phyloP scores from a whole-genome alignment of 2,113 vertebrate species.

The rat (Rattus norvegicus) region DNA sequence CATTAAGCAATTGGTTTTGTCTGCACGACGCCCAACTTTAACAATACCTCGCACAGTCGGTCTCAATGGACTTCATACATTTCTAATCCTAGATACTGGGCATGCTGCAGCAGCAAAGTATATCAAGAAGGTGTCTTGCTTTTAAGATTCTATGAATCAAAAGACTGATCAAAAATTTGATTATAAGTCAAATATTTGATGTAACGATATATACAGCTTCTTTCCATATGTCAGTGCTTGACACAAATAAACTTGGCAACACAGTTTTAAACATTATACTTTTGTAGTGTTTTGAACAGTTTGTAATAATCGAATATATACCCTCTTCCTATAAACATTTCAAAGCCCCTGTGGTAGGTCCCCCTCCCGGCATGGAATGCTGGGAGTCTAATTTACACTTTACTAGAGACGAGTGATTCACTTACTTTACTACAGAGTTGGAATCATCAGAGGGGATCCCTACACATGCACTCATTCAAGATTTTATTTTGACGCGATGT shows the following conservation, averaged over 20 bases:
- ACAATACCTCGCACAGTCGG: neutral
- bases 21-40: neutral
- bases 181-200: slow-evolving; percentile 6
- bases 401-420: neutral
- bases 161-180: slow-evolving; percentile 4
- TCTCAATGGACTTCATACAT: neutral
- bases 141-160: neutral
- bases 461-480: neutral
- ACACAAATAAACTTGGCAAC: neutral
- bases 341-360: neutral
- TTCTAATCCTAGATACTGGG: neutral
- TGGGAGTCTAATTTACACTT: neutral
- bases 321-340: neutral
- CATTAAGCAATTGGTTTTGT: neutral
- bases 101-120: slow-evolving; percentile 20
- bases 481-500: neutral
- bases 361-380: neutral
- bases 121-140: neutral
- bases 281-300: neutral
- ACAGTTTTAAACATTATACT: slow-evolving; percentile 30
- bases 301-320: neutral
- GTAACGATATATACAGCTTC: neutral
- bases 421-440: neutral
- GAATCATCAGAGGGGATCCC: neutral
- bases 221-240: neutral